phyloP scores from a whole-genome alignment of 1,140 invertebrate species.

The Ceratosolen solmsi region DNA sequence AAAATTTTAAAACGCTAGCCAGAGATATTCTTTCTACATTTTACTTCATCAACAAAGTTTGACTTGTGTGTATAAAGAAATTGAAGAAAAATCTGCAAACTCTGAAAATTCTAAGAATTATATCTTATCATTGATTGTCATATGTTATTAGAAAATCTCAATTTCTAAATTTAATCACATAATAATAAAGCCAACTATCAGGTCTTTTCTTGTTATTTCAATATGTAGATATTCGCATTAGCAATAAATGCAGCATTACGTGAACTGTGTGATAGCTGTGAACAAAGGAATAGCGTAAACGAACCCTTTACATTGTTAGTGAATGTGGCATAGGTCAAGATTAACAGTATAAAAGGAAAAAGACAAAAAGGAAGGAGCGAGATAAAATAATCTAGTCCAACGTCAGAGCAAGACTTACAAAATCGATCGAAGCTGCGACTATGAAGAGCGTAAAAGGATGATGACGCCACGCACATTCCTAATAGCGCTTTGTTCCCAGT shows the following conservation, averaged over 20 bases:
- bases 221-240: not conserved
- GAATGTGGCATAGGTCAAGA: constrained; percentile 23
- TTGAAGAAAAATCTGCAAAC: no score
- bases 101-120: no score
- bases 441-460: not conserved
- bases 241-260: constrained; percentile 19
- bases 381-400: not conserved
- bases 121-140: no score
- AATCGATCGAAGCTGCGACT: constrained; percentile 8
- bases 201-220: not conserved
- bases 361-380: not conserved
- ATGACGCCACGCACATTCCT: constrained; percentile 36
- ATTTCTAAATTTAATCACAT: not conserved
- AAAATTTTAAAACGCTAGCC: no score
- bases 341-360: not conserved
- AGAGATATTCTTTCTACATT: no score
- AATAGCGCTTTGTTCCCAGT: constrained; percentile 32
- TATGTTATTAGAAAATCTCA: no score
- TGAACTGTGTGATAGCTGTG: no score
- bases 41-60: no score
- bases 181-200: not conserved
- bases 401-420: constrained; percentile 27
- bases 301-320: not conserved
- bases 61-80: no score
- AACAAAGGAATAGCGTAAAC: constrained; percentile 7